Evolutionary conservation across 2,113 vertebrate species (phyloP).

Genomic region (Daphoenositta chrysoptera): DNA sequence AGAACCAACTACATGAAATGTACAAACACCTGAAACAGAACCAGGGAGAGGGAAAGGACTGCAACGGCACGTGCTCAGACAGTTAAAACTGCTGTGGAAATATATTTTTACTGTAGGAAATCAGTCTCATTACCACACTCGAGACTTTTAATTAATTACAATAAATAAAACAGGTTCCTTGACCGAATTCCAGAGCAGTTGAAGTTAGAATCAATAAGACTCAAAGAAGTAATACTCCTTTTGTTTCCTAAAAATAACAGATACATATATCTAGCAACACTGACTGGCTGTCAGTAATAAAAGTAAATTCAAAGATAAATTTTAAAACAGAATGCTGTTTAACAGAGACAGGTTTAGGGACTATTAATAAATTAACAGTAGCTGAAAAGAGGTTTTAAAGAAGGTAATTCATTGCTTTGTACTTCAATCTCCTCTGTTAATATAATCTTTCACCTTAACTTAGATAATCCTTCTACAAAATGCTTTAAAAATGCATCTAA

Average conservation of each 20-base stretch:
- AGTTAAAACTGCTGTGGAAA: not conserved
- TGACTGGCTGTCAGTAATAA: not conserved
- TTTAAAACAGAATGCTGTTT: not conserved
- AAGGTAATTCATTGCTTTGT: not conserved
- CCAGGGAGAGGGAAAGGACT: not conserved
- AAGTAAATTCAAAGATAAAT: not conserved
- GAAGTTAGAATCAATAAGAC: not conserved
- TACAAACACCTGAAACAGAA: not conserved
- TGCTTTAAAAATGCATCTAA: not conserved
- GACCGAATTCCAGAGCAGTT: not conserved
- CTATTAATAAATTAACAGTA: not conserved
- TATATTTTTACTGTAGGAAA: not conserved
- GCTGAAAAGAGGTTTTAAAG: not conserved
- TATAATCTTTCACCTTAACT: not conserved
- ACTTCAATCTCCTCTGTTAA: not conserved
- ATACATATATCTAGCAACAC: not conserved
- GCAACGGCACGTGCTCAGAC: not conserved
- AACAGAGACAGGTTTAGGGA: not conserved
- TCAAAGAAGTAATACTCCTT: not conserved
- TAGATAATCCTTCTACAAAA: not conserved
- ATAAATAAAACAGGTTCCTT: not conserved
- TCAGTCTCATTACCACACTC: not conserved
- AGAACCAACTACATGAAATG: not conserved
- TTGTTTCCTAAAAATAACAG: not conserved
- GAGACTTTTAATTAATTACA: not conserved